These are phyloP conservation scores for Pogonocherus hispidulus DNA, from an alignment of 2,888 invertebrate genomes.

Conservation along the genomic window DNA sequence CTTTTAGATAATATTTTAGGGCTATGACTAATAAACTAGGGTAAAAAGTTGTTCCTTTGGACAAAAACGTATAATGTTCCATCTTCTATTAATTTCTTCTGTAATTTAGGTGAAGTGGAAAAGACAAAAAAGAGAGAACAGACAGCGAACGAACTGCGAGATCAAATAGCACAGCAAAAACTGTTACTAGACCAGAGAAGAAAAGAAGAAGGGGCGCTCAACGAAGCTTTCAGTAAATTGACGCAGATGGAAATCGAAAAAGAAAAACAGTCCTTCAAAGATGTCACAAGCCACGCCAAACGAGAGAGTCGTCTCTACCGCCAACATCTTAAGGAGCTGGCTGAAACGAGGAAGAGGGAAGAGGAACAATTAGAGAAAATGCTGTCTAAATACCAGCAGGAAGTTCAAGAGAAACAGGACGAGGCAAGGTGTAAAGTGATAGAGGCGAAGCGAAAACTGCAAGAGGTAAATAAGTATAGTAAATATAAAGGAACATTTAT, in stretches of 20 bases:
- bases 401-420: conserved; percentile 60
- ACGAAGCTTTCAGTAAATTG: conserved; percentile 59
- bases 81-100: conserved; percentile 3
- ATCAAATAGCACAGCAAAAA: conserved; percentile 62
- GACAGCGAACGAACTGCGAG: conserved; percentile 57
- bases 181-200: conserved; percentile 57
- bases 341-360: conserved; percentile 59
- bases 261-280: conserved; percentile 53
- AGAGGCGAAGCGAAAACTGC: conserved; percentile 59
- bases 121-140: conserved; percentile 56
- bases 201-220: conserved; percentile 61
- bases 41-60: neutral
- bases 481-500: no score
- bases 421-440: conserved; percentile 61
- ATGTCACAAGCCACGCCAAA: conserved; percentile 53
- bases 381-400: conserved; percentile 56
- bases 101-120: conserved; percentile 42
- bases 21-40: no score
- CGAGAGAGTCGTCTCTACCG: conserved; percentile 61
- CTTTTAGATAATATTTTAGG: no score
- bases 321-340: conserved; percentile 60
- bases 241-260: conserved; percentile 60
- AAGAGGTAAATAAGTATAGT: conserved; percentile 58
- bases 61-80: conserved; percentile 4
- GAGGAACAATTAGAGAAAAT: conserved; percentile 58